Conservation (phyloP, 2,797 vertebrate genomes). For the Garrulus glandarius region DNA sequence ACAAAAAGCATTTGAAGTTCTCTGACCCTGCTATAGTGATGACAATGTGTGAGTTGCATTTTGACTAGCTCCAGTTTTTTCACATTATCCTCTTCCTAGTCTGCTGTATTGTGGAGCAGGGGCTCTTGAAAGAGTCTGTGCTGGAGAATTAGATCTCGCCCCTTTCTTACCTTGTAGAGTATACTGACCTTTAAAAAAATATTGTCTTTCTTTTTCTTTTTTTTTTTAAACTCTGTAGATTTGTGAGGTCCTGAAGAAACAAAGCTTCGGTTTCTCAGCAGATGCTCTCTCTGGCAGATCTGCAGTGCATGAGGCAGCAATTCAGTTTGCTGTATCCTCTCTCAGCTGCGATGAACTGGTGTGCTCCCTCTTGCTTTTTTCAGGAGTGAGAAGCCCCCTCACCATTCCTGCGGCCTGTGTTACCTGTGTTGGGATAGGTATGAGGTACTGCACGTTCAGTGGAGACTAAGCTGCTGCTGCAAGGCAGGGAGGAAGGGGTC, state of each 20-base stretch:
- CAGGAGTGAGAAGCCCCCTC: background rate
- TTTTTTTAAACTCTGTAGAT: background rate
- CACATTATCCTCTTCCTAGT: background rate
- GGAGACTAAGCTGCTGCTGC: background rate
- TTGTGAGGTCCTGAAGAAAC: background rate
- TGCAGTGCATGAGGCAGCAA: background rate
- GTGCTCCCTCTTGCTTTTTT: background rate
- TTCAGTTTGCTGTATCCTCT: background rate
- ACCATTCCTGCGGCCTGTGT: background rate
- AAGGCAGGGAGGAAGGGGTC: background rate
- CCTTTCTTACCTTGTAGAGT: background rate
- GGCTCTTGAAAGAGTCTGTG: background rate
- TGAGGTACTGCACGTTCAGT: too few species aligned
- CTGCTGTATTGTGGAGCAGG: background rate
- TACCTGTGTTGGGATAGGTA: rapidly evolving
- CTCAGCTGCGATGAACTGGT: background rate
- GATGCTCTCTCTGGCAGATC: background rate
- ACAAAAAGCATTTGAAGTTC: slow-evolving; percentile 2
- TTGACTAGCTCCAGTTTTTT: background rate
- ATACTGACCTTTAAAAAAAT: background rate
- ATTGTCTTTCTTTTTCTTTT: too few species aligned
- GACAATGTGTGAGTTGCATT: background rate
- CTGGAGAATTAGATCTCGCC: background rate
- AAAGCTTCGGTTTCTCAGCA: background rate
- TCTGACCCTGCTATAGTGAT: background rate